phyloP scores from a whole-genome alignment of 2,888 invertebrate species.

The Lycaena phlaeas region DNA sequence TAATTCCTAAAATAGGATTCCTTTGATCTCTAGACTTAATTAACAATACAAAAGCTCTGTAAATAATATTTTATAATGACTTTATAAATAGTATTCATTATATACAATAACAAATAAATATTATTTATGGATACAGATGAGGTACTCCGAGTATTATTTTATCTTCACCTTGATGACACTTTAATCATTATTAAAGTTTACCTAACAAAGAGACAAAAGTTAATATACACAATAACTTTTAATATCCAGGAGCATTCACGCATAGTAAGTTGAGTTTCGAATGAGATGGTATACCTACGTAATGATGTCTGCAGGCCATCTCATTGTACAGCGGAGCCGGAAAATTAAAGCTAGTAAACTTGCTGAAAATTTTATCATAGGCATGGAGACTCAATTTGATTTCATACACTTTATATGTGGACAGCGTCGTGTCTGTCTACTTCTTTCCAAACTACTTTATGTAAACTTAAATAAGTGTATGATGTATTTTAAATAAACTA shows the following conservation, averaged over 20 bases:
- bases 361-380: constrained; percentile 27
- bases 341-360: constrained; percentile 58
- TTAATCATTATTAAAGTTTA: too few relatives aligned
- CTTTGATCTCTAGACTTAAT: too few relatives aligned
- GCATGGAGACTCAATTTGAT: constrained; percentile 16
- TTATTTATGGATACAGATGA: too few relatives aligned
- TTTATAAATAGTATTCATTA: too few relatives aligned
- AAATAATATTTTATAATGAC: too few relatives aligned
- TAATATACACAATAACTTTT: constrained; percentile 19
- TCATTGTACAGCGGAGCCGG: constrained; percentile 47
- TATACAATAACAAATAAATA: too few relatives aligned
- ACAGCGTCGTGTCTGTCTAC: constrained; percentile 11
- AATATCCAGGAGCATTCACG: constrained; percentile 26
- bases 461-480: not conserved
- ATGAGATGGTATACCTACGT: constrained; percentile 34
- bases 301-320: constrained; percentile 49
- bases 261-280: constrained; percentile 28
- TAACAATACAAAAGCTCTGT: too few relatives aligned
- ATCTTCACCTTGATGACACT: too few relatives aligned
- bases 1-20: too few relatives aligned
- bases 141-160: too few relatives aligned
- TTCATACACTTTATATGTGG: constrained; percentile 20
- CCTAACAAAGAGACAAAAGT: too few relatives aligned
- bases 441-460: constrained; percentile 7
- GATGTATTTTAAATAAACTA: too few relatives aligned